phyloP scores from a whole-genome alignment of 2,113 vertebrate genomes.

The Hyaena hyaena region DNA sequence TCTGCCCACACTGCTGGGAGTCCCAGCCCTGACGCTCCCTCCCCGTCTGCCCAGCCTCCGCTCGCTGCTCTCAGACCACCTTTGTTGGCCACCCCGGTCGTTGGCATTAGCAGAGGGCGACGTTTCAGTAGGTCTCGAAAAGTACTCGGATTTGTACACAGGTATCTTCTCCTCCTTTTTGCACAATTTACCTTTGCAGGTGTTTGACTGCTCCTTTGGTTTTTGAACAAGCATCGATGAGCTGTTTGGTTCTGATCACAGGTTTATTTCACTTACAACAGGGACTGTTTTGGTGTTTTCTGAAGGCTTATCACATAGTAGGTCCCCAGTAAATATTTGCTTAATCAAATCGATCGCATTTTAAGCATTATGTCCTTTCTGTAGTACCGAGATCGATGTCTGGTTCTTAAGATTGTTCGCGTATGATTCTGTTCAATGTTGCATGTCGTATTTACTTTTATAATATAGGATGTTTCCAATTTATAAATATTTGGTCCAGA shows the following conservation, averaged over 20 bases:
- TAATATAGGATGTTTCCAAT: fast-evolving
- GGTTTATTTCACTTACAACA: too few relatives aligned
- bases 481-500: not conserved
- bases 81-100: too few relatives aligned
- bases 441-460: not conserved
- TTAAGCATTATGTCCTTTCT: too few relatives aligned
- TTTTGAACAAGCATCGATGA: not conserved
- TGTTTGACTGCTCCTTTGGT: not conserved
- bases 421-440: not conserved
- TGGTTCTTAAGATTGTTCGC: not conserved
- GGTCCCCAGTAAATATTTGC: too few relatives aligned
- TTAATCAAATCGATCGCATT: fast-evolving
- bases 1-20: too few relatives aligned
- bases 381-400: fast-evolving
- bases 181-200: not conserved
- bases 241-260: not conserved
- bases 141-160: too few relatives aligned
- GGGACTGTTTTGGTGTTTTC: fast-evolving
- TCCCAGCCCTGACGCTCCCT: fast-evolving
- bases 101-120: not conserved
- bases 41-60: not conserved
- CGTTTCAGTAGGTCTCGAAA: fast-evolving
- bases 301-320: not conserved
- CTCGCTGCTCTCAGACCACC: too few relatives aligned
- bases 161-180: not conserved